Base-by-base conservation (phyloP, 1,140 invertebrate species). In the Nymphalis io region DNA sequence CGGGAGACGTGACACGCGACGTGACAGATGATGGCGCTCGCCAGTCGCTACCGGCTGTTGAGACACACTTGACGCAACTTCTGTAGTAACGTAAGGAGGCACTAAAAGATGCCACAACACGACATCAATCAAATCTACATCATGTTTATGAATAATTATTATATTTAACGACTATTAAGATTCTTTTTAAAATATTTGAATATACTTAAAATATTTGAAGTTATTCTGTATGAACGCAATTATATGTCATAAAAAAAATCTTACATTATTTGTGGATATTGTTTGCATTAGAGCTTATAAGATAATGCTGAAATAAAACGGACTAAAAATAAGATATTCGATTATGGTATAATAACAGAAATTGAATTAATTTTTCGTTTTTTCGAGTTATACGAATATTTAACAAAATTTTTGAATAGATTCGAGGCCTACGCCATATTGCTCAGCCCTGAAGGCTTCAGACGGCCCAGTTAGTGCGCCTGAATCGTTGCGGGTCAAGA, bases 401-500 rank as follows among this genome's bases (percentile, higher is more conserved):
- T 21, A 12, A 51, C 20, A 10, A 20, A 20, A n/a, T 18, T 48
- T 51, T 11, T n/a, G 18, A 18, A 18, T n/a, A 18, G n/a, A 33
- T 33, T 4, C 27, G 27, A 33, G 27, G 27, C 27, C 27, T 33
- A 33, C 27, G 27, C 5, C 27, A 8, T 8, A n/a, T n/a, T n/a
- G 3, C 15, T 16, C 46, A 46, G 42, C 60, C 11, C 16, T 10
- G 46, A 63, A 57, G 51, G 62, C 48, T 53, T 57, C 27, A 64
- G 51, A 16, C 44, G 51, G 46, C 61, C 46, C 61, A 53, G 61
- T 63, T 53, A 53, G 61, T 51, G 18, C 51, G 40, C 15, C 42
- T 42, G 53, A 33, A 53, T 11, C 12, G 58, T 6, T 15, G 60
- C 39, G 61, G 68, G 68, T 70, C 68, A 70, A 63, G 60, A 70